These are phyloP conservation scores for Sesia bembeciformis DNA, from an alignment of 2,888 invertebrate species.

Conservation along the genomic window DNA sequence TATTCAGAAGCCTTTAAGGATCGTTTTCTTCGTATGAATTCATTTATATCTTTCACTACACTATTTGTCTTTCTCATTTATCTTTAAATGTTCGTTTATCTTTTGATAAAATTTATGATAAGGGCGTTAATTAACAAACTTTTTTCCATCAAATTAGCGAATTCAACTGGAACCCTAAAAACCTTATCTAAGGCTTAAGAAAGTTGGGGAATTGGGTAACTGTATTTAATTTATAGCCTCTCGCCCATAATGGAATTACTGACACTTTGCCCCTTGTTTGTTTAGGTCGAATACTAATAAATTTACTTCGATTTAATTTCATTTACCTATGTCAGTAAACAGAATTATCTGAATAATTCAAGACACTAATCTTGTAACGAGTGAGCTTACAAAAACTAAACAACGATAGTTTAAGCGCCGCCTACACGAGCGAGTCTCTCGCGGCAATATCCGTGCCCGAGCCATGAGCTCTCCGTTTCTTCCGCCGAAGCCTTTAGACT, in stretches of 20 bases:
- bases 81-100: not conserved
- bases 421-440: too few species aligned
- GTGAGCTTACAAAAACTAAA: not conserved
- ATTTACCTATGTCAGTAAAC: slow-evolving; percentile 2
- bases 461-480: too few species aligned
- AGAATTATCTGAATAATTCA: slow-evolving; percentile 2
- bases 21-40: too few species aligned
- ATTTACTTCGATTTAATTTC: slow-evolving; percentile 4
- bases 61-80: not conserved
- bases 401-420: too few species aligned
- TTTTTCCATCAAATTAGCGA: slow-evolving; percentile 5
- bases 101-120: slow-evolving; percentile 2
- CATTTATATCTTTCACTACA: not conserved
- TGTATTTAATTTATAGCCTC: slow-evolving; percentile 13
- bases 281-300: slow-evolving; percentile 12
- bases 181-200: slow-evolving; percentile 9
- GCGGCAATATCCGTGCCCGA: too few species aligned
- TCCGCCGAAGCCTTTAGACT: too few species aligned
- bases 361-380: not conserved
- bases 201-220: slow-evolving; percentile 10
- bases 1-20: too few species aligned
- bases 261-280: slow-evolving; percentile 11
- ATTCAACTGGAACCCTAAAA: slow-evolving; percentile 4
- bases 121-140: slow-evolving; percentile 6
- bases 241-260: slow-evolving; percentile 11